Base-by-base conservation (phyloP, 30 jellyfish, hydroid and myxozoan genomes). In the Turritopsis rubra region DNA sequence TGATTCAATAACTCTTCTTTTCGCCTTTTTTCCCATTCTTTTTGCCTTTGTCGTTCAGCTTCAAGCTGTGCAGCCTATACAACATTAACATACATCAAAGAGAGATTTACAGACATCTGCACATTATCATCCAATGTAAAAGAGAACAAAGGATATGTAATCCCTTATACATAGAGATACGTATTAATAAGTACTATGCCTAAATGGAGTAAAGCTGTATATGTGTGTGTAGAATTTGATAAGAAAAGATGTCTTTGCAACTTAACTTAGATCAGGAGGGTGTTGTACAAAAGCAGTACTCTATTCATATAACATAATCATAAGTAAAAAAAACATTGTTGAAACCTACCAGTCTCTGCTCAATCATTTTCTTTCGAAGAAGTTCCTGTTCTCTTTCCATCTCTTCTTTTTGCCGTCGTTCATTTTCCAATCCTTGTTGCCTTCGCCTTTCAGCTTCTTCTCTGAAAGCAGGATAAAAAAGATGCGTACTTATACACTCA, bases 21-120 rank as follows among this genome's bases (percentile, higher is more conserved):
- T 41, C 95, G 75, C 1, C 98, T 85, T 66, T 92, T 85, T 75
- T 92, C 98, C 98, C 98, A 92, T 85, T 92, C 98, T 81, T 89
- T 72, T 75, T 92, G 98, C 7, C 98, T 86, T 76, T 88, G 92
- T 23, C 95, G 84, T 60, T 92, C 98, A 13, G 95, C 95, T 85
- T 92, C 98, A 21, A 92, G 78, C 53, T 92, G 98, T 18, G 96
- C 98, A 1, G 98, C 98, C 98, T 91, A 65, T n/a, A n/a, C n/a
- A n/a, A 21, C 54, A n/a, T 21, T 23, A 60, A 29, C 8, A 23
- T 24, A 24, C 5, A 41, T 41, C 60, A 5, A 41, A 41, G 5
- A 41, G 60, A 41, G 13, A 41, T 41, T n/a, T n/a, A n/a, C n/a
- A n/a, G n/a, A n/a, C n/a, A n/a, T n/a, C n/a, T n/a, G n/a, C n/a